Percentiles rank a stretch among this genome's conserved stretches.
These are phyloP conservation scores for Plotosus lineatus DNA, from an alignment of 2,113 vertebrate species.

Conservation along the genomic window DNA sequence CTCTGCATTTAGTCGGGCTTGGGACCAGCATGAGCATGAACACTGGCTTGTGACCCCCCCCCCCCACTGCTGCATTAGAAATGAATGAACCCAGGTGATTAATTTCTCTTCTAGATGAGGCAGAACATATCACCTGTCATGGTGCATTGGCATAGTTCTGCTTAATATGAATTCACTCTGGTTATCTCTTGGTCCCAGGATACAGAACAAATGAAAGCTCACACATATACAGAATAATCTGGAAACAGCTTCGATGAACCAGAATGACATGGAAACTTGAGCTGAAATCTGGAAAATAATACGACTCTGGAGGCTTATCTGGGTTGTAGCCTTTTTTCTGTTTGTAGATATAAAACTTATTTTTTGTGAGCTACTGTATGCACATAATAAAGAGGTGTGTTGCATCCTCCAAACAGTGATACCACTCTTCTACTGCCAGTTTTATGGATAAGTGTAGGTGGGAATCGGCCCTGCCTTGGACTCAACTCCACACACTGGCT, in stretches of 20 bases:
- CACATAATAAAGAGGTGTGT: background rate
- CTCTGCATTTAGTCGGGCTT: too few species aligned
- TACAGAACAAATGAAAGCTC: background rate
- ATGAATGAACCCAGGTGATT: background rate
- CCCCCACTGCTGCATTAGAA: too few species aligned
- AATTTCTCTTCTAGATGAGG: background rate
- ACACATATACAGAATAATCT: too few species aligned
- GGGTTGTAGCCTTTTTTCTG: background rate
- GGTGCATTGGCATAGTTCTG: background rate
- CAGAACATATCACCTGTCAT: background rate
- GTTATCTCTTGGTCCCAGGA: constrained; percentile 19
- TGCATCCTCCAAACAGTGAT: background rate
- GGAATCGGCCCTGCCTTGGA: background rate
- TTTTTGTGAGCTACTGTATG: background rate
- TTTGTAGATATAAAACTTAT: too few species aligned
- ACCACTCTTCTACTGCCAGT: background rate
- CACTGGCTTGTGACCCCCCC: too few species aligned
- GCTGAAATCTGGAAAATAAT: background rate
- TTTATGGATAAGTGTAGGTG: background rate
- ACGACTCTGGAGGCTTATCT: background rate
- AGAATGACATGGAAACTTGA: background rate
- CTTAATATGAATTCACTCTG: background rate
- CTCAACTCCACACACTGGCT: background rate
- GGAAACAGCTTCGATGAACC: too few species aligned
- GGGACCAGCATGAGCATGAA: too few species aligned